phyloP scores from a whole-genome alignment of 2,113 vertebrate genomes.

The Tor tambroides region DNA sequence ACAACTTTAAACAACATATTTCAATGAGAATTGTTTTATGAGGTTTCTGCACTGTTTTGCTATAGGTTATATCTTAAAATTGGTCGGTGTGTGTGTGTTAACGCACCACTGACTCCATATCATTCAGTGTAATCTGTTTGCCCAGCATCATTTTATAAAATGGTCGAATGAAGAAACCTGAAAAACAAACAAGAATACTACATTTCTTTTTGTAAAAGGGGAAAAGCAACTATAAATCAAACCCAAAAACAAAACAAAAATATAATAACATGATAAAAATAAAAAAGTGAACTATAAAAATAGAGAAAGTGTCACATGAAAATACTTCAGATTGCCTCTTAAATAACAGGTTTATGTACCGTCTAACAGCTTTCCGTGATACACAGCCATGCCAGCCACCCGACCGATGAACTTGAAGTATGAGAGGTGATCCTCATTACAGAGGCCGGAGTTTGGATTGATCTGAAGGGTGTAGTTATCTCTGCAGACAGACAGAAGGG shows the following conservation, averaged over 20 bases:
- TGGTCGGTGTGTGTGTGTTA: neutral
- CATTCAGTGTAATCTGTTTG: slow-evolving; percentile 93
- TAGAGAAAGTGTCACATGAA: neutral
- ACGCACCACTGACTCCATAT: slow-evolving; percentile 98
- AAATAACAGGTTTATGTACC: slow-evolving; percentile 74
- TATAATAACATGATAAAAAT: neutral
- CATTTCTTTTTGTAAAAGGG: neutral
- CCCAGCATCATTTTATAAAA: slow-evolving; percentile 99
- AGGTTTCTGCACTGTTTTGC: neutral
- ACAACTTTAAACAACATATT: neutral
- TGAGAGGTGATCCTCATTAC: slow-evolving; percentile 96
- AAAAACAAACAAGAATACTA: slow-evolving; percentile 5
- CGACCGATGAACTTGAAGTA: slow-evolving; percentile 99
- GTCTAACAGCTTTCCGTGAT: slow-evolving; percentile 96
- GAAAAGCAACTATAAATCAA: neutral
- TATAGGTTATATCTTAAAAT: neutral
- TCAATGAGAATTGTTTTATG: neutral
- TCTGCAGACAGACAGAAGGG: slow-evolving; percentile 70
- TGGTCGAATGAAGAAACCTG: slow-evolving; percentile 93
- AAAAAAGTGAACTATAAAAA: neutral
- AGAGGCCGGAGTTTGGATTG: slow-evolving; percentile 97
- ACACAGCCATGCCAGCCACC: slow-evolving; percentile 95
- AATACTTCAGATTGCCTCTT: neutral
- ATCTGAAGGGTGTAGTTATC: slow-evolving; percentile 99
- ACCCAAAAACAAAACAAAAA: neutral